Evolutionary conservation across 2,888 invertebrate genomes (phyloP), one percentile per base, ranked within the genome.

Genomic region (Harmothoe impar): DNA sequence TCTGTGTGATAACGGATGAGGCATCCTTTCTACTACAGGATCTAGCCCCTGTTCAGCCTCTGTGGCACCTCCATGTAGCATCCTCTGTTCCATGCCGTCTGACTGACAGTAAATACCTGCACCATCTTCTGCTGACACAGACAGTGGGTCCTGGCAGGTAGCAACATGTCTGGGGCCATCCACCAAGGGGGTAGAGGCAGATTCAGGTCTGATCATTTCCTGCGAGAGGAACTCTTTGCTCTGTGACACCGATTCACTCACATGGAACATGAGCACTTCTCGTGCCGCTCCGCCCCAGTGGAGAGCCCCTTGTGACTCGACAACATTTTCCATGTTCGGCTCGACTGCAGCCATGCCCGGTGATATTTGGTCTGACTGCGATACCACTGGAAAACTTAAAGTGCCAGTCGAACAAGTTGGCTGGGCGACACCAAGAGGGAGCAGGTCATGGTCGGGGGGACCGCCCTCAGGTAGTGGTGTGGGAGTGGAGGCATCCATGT

Each of bases 241-340:
- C 72, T 72, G 72, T 15, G 72, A 72, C 31, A 72, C 72, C 1
- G 29, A 29, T 23, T 72, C 72, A 29, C 72, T 72, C 72, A 72
- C 72, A 25, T 72, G 72, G 29, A 72, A 72, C 29, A 15, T 25
- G 29, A 72, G 72, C 17, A 29, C 31, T 29, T 72, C 72, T 15
- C 72, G 72, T 29, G 31, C 29, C 72, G 5, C 72, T 25, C 72
- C 72, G 31, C 72, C 72, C 72, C 72, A 72, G 72, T 72, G 29
- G 29, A 72, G 25, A 29, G 72, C 15, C 29, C 72, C 72, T n/a
- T 62, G 62, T n/a, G 62, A n/a, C 54, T 52, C 54, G 3, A n/a
- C n/a, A n/a, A n/a, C 23, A 3, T 43, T 10, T 10, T 43, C 25
- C 23, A 62, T 62, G 15, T 62, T n/a, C 62, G 62, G 20, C 25